Conservation (phyloP, 2,888 invertebrate genomes). For the Caenorhabditis doughertyi region DNA sequence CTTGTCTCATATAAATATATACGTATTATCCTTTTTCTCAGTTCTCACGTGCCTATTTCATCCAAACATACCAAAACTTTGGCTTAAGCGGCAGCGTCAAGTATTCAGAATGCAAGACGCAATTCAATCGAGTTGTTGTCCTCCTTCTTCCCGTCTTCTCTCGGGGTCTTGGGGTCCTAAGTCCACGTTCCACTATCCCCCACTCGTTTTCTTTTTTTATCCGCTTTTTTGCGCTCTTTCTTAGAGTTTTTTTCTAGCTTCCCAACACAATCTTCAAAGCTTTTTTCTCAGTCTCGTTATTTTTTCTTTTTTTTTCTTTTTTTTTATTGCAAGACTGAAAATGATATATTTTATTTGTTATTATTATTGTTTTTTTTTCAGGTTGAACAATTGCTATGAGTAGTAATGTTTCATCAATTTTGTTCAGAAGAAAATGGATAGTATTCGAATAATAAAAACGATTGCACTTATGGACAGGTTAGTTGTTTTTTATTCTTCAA, state of each 20-base stretch:
- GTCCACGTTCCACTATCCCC: conserved; percentile 55
- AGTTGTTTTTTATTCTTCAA: conserved; percentile 6
- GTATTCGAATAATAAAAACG: not conserved
- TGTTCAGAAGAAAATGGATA: conserved; percentile 34
- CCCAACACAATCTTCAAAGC: conserved; percentile 29
- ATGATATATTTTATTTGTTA: not conserved
- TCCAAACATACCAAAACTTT: conserved; percentile 5
- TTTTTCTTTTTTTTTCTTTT: conserved; percentile 13
- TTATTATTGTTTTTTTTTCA: conserved; percentile 2
- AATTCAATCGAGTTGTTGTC: conserved; percentile 55
- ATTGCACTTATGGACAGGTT: conserved; percentile 54
- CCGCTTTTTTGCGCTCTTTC: conserved; percentile 33
- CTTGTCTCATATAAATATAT: not conserved
- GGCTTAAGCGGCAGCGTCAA: conserved; percentile 24
- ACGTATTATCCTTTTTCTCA: not conserved
- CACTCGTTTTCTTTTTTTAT: conserved; percentile 42
- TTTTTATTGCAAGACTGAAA: conserved; percentile 3
- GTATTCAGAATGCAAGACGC: conserved; percentile 55
- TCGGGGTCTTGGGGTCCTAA: conserved; percentile 33
- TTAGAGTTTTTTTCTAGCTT: conserved; percentile 42
- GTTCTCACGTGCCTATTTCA: conserved; percentile 6
- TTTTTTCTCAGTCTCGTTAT: conserved; percentile 21
- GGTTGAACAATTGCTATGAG: conserved; percentile 27
- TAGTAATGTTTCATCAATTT: not conserved
- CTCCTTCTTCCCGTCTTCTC: conserved; percentile 31